Evolutionary conservation across 2,888 invertebrate genomes (phyloP), one percentile per base, ranked within the genome.

Genomic region (Phlogophora meticulosa): DNA sequence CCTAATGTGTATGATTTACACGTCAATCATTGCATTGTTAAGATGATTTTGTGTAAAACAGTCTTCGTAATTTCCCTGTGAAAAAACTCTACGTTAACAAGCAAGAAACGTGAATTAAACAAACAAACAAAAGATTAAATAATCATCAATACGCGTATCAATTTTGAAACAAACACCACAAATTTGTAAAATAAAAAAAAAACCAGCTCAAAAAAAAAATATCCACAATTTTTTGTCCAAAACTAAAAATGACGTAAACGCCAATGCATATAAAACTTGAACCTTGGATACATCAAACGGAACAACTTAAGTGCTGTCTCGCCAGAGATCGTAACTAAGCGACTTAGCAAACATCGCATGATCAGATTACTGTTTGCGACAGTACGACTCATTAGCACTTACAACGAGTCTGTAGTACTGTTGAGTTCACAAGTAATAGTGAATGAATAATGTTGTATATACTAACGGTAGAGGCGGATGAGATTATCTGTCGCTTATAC

Each of bases 331-430:
- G 17, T 51, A 42, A 45, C 72, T 56, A 51, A 49, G 43, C 46
- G 17, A 49, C 9, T 52, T 32, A 48, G 52, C 49, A 81, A 77
- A 80, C 56, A 83, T 10, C n/a, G 2, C 48, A 63, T 32, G 46
- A 76, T 77, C 57, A 80, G 80, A 64, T 58, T 77, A 66, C 56
- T 74, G 45, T 59, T 48, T 40, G 34, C 64, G 79, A 64, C 48
- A 57, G 79, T 74, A 74, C 76, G 5, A 24, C 53, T 76, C 59
- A 77, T 81, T 83, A 70, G 62, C 72, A 80, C 77, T 68, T 57
- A 60, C 52, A 24, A 36, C 28, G 57, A 49, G 51, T 57, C 59
- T 45, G 46, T 59, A 69, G 75, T 80, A 76, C 76, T 43, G 38
- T 75, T 49, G 55, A 61, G 51, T 58, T 40, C 71, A 40, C 49